A percentile compares a stretch with the other conserved stretches of the same genome.
phyloP scores from a whole-genome alignment of 2,797 vertebrate species.

The Cyclura pinguis region DNA sequence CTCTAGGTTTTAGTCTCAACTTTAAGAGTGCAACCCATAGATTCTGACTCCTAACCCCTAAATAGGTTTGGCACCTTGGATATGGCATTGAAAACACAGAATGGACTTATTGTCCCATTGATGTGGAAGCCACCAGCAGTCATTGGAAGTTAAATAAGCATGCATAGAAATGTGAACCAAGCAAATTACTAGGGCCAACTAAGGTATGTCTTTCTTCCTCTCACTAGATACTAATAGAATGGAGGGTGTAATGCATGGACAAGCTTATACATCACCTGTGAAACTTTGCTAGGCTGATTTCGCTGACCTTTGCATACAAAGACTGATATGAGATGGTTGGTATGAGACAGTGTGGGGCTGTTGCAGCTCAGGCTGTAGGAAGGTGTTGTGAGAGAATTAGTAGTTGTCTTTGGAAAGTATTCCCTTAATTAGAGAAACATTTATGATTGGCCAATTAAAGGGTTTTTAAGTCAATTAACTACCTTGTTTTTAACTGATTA shows the following conservation, averaged over 20 bases:
- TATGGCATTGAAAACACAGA: too few relatives aligned
- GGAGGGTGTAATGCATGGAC: background rate
- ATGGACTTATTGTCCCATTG: too few relatives aligned
- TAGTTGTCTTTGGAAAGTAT: background rate
- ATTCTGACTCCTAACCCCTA: too few relatives aligned
- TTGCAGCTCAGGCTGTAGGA: background rate
- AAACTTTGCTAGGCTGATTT: background rate
- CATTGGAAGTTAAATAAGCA: too few relatives aligned
- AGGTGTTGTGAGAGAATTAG: background rate
- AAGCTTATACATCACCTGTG: background rate
- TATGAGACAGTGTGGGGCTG: background rate
- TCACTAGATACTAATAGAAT: background rate
- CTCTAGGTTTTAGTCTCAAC: too few relatives aligned
- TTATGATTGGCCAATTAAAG: constrained; percentile 26
- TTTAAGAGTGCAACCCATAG: too few relatives aligned
- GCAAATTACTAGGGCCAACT: background rate
- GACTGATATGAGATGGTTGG: background rate
- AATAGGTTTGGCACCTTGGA: too few relatives aligned
- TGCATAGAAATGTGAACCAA: too few relatives aligned
- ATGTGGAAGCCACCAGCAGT: too few relatives aligned
- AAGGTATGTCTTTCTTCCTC: background rate
- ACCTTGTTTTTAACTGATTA: constrained; percentile 37
- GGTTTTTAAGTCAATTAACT: constrained; percentile 25
- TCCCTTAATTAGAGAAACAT: constrained; percentile 33
- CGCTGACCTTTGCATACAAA: background rate